phyloP scores from a whole-genome alignment of 2,888 invertebrate genomes.

The Drosophila atripex region DNA sequence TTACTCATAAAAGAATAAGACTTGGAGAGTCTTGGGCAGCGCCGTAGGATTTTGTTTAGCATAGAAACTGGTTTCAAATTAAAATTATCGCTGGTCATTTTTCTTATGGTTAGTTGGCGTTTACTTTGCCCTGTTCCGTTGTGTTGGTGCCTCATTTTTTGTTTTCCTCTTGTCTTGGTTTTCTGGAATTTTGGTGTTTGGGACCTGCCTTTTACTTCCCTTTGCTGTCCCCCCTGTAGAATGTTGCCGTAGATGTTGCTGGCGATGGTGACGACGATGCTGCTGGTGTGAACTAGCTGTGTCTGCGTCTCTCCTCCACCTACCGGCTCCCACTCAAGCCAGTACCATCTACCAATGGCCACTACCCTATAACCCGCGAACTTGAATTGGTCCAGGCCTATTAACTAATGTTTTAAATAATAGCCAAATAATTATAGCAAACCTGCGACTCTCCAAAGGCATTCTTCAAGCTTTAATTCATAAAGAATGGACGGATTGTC shows the following conservation, averaged over 20 bases:
- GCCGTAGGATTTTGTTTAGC: conserved; percentile 76
- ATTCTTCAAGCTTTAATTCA: too few species aligned
- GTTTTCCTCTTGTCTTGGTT: conserved; percentile 29
- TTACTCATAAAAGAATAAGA: conserved; percentile 22
- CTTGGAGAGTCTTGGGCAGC: conserved; percentile 46
- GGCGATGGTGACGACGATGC: conserved; percentile 31
- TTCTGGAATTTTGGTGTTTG: conserved; percentile 55
- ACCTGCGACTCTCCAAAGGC: too few species aligned
- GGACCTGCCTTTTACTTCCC: conserved; percentile 66
- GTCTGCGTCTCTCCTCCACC: conserved; percentile 15
- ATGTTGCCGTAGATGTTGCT: conserved; percentile 3
- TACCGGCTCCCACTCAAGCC: not conserved
- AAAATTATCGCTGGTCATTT: conserved; percentile 83
- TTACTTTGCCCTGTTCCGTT: conserved; percentile 50
- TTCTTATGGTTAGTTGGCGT: conserved; percentile 78
- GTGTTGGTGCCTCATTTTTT: conserved; percentile 27
- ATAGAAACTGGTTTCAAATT: conserved; percentile 82
- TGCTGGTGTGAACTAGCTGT: conserved; percentile 60
- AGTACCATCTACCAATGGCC: not conserved
- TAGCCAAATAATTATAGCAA: too few species aligned
- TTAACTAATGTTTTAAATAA: too few species aligned
- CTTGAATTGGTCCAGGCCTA: not conserved
- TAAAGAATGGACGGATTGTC: too few species aligned
- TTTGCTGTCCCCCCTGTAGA: conserved; percentile 30
- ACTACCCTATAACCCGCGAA: not conserved